Percentiles rank a stretch among this genome's conserved stretches.
phyloP scores from a whole-genome alignment of 2,888 invertebrate species.

The Zelleria hepariella region DNA sequence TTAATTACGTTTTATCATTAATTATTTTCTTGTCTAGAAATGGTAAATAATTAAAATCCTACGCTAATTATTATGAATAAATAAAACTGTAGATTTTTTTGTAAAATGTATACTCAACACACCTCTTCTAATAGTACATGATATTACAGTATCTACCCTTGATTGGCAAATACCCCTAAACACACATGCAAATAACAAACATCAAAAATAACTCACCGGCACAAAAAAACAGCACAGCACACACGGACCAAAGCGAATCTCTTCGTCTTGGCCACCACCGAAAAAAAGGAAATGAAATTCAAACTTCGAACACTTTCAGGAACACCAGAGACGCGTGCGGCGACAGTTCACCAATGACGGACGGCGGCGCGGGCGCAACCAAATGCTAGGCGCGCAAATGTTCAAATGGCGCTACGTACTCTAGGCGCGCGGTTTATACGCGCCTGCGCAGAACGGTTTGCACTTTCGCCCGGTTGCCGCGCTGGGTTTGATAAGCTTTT shows the following conservation, averaged over 20 bases:
- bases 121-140: too few species aligned
- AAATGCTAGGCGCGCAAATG: conserved; percentile 46
- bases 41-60: too few species aligned
- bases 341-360: not conserved
- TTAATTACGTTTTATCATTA: not conserved
- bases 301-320: conserved; percentile 8
- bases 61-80: too few species aligned
- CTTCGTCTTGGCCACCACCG: conserved; percentile 12
- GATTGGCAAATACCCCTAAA: not conserved
- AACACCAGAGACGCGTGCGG: conserved; percentile 14
- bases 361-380: conserved; percentile 33
- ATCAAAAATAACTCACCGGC: not conserved
- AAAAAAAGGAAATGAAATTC: conserved; percentile 6
- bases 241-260: conserved; percentile 10
- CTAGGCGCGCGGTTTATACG: conserved; percentile 49
- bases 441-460: conserved; percentile 30
- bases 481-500: not conserved
- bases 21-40: not conserved
- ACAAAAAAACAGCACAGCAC: not conserved
- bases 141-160: not conserved
- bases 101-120: too few species aligned
- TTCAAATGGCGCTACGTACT: conserved; percentile 22
- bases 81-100: too few species aligned
- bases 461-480: conserved; percentile 47
- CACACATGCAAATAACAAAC: not conserved